phyloP scores from a whole-genome alignment of 2,888 invertebrate species.

The Plagiodera versicolora region DNA sequence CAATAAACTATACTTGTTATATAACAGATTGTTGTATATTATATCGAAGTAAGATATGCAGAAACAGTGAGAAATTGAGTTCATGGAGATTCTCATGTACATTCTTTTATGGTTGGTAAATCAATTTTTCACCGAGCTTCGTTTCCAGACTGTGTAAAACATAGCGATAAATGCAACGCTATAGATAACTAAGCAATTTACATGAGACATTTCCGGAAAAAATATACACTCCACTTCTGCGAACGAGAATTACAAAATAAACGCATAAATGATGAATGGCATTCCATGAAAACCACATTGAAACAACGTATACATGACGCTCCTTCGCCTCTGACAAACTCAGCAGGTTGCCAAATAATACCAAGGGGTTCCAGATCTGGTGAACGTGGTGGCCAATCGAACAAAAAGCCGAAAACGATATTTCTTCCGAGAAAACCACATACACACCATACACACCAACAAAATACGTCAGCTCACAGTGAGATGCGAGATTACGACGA shows the following conservation, averaged over 20 bases:
- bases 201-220: neutral
- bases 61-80: slow-evolving; percentile 18
- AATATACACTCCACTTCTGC: neutral
- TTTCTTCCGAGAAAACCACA: neutral
- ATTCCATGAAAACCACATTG: neutral
- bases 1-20: neutral
- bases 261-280: neutral
- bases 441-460: neutral
- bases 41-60: neutral
- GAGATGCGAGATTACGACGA: neutral
- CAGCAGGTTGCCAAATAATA: too few relatives aligned
- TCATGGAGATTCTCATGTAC: slow-evolving; percentile 21
- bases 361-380: too few relatives aligned
- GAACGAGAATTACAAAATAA: neutral
- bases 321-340: too few relatives aligned
- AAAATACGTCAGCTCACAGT: neutral
- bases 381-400: too few relatives aligned
- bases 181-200: slow-evolving; percentile 8
- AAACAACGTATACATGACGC: too few relatives aligned
- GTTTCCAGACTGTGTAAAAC: slow-evolving; percentile 11
- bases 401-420: too few relatives aligned
- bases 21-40: neutral
- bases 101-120: slow-evolving; percentile 19
- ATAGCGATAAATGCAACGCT: neutral
- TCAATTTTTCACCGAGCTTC: slow-evolving; percentile 16